A percentile compares a stretch with the other conserved stretches of the same genome.
Evolutionary conservation across 53 echinoderm and acorn worm species (phyloP).

Genomic region (Henricia sp.): DNA sequence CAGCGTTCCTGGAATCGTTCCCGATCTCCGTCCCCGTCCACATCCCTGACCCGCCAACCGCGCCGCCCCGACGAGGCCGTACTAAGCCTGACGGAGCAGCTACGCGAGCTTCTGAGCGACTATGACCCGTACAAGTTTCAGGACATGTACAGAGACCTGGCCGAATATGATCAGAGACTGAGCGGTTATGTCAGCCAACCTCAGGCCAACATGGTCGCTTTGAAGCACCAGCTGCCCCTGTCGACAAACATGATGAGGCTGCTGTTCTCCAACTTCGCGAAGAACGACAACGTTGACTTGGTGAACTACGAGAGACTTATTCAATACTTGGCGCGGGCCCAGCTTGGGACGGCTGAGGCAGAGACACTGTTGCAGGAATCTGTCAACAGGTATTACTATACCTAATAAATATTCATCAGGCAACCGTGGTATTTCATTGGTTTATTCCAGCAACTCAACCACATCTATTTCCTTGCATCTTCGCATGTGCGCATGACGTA

Average conservation of each 20-base stretch:
- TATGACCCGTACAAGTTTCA: constrained; percentile 87
- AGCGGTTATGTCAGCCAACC: constrained; percentile 83
- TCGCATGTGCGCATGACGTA: no score
- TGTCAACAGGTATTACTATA: constrained; percentile 93
- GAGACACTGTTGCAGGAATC: constrained; percentile 87
- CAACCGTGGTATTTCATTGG: no score
- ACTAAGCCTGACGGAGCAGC: constrained; percentile 66
- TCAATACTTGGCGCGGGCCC: constrained; percentile 92
- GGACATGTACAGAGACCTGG: constrained; percentile 93
- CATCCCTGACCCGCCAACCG: constrained; percentile 46
- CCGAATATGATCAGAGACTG: constrained; percentile 88
- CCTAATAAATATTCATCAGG: no score
- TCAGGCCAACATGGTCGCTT: constrained; percentile 86
- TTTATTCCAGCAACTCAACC: no score
- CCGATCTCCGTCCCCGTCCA: constrained; percentile 8
- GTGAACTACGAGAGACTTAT: constrained; percentile 97
- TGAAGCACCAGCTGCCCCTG: constrained; percentile 82
- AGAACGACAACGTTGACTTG: constrained; percentile 76
- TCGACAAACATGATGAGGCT: constrained; percentile 73
- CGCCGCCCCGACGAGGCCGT: constrained; percentile 34
- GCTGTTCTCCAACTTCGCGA: constrained; percentile 89
- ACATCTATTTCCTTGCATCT: no score
- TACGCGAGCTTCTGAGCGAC: constrained; percentile 61
- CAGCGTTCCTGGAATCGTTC: neutral
- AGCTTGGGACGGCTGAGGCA: constrained; percentile 89